Evolutionary conservation across 2,888 invertebrate species (phyloP), one percentile per base, ranked within the genome.

Genomic region (Aleiodes alternator): DNA sequence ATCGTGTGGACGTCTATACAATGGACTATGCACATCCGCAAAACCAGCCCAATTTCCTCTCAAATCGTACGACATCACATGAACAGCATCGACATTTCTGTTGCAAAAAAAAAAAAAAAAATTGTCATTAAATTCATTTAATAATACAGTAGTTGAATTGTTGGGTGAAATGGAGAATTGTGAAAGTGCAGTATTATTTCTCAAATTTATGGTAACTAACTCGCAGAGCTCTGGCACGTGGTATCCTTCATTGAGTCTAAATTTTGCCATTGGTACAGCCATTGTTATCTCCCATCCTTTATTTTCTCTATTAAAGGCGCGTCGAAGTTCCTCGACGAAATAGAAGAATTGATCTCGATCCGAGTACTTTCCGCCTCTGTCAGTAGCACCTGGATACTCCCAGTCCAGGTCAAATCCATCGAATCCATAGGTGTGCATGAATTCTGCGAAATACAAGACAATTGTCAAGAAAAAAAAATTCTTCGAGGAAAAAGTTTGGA

Each of bases 21-120:
- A 90, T 0, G 97, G 96, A 83, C 96, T 96, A 87, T 97, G 97
- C 0, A 95, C 94, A 85, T 97, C 97, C 0, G 97, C 96, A 85
- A 96, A 96, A 14, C 97, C 97, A 0, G 95, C 96, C 97, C 97
- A 97, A 87, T 96, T 96, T 11, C 96, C 96, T 77, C 96, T 92
- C 64, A 96, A 91, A 89, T 96, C 96, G 87, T 96, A 96, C 0
- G 96, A 93, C 96, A 96, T 96, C 61, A 95, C 96, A 86, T 96
- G 96, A 72, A 96, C 93, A 0, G 96, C 96, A 87, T 96, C 96
- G 69, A 96, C 84, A 68, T 92, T 90, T 82, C 96, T 96, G 85
- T 3, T 43, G 4, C 9, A 43, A 43, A 43, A 11, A 23, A 23
- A 23, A 23, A 23, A 23, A 23, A 23, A 23, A 88, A 89, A 78